phyloP scores from a whole-genome alignment of 53 echinoderm and acorn worm species.

The Pentamera pediparva region DNA sequence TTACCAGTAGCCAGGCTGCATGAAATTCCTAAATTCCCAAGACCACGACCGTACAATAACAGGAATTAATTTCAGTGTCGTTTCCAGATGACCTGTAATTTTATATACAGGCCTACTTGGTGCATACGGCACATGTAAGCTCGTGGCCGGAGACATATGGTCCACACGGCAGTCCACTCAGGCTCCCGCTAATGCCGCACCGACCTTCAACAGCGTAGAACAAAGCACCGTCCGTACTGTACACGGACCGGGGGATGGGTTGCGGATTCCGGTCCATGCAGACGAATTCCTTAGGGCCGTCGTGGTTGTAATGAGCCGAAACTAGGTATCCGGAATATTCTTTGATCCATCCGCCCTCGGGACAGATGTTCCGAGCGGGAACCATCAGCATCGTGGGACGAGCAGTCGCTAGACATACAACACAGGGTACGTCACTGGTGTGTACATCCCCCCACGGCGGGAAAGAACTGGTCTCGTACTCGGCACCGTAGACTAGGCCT shows the following conservation, averaged over 20 bases:
- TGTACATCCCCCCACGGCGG: not conserved
- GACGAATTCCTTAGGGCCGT: not conserved
- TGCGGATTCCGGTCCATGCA: constrained; percentile 42
- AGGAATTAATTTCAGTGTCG: too few species aligned
- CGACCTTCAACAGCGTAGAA: constrained; percentile 39
- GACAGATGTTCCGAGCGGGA: constrained; percentile 48
- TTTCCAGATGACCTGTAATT: too few species aligned
- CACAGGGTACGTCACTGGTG: constrained; percentile 25
- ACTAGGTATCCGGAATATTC: constrained; percentile 49
- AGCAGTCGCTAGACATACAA: constrained; percentile 25
- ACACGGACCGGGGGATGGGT: constrained; percentile 3
- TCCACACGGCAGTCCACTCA: constrained; percentile 41
- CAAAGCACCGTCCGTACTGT: constrained; percentile 16
- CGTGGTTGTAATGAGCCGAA: not conserved
- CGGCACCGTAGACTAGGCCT: constrained; percentile 18
- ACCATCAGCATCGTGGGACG: constrained; percentile 30
- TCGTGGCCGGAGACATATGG: constrained; percentile 45
- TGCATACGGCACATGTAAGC: constrained; percentile 38
- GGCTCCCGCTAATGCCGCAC: constrained; percentile 8
- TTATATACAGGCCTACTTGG: too few species aligned
- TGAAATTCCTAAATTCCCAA: too few species aligned
- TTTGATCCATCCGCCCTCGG: constrained; percentile 28
- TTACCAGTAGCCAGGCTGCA: too few species aligned
- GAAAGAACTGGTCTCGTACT: constrained; percentile 30
- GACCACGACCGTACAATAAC: too few species aligned